Evolutionary conservation across 2,888 invertebrate species (phyloP).

Genomic region (Tetramorium bicarinatum): DNA sequence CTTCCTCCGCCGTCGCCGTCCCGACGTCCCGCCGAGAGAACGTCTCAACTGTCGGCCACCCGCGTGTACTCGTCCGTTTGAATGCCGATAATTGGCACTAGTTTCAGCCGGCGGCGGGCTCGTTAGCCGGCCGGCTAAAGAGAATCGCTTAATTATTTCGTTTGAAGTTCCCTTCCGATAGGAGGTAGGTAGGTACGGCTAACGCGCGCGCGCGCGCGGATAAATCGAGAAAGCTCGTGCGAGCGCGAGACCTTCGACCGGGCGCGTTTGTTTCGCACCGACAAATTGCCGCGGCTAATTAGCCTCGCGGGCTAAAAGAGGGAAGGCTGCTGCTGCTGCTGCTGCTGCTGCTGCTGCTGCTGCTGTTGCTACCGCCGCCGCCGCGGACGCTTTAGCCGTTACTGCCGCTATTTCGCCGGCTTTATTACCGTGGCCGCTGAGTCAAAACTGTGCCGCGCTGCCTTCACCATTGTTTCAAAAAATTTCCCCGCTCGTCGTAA

Average conservation of each 20-base stretch:
- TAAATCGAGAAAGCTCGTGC: conserved; percentile 77
- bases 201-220: conserved; percentile 56
- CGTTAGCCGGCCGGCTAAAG: conserved; percentile 82
- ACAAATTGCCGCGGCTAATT: conserved; percentile 85
- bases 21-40: conserved; percentile 59
- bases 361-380: not conserved
- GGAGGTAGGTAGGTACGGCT: conserved; percentile 69
- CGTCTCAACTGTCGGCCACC: conserved; percentile 60
- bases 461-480: conserved; percentile 1
- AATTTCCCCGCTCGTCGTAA: not conserved
- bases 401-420: conserved; percentile 7
- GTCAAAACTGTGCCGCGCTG: conserved; percentile 39
- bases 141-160: conserved; percentile 86
- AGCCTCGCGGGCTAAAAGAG: conserved; percentile 79
- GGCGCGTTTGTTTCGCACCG: conserved; percentile 83
- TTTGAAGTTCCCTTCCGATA: conserved; percentile 83
- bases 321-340: conserved; percentile 47
- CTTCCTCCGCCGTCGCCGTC: conserved; percentile 27
- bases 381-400: conserved; percentile 24
- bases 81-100: conserved; percentile 85
- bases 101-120: conserved; percentile 80
- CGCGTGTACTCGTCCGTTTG: conserved; percentile 76
- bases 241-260: conserved; percentile 65
- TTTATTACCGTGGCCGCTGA: conserved; percentile 19
- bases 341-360: not conserved